These are phyloP conservation scores for Galaxea fascicularis DNA, from an alignment of 92 coral and sea anemone genomes.

Conservation along the genomic window DNA sequence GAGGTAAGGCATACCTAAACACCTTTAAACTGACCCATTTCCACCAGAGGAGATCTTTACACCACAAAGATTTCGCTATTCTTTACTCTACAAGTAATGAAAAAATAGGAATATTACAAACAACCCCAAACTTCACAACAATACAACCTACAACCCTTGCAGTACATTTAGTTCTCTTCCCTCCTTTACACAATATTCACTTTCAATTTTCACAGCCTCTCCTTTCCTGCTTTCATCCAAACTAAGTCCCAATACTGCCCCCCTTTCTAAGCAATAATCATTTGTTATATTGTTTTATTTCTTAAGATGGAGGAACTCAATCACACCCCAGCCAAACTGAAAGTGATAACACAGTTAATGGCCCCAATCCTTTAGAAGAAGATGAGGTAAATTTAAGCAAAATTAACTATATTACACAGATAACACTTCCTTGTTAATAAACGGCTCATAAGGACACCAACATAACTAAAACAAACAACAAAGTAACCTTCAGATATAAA, in stretches of 20 bases:
- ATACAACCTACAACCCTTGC: background rate
- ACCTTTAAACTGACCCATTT: too few species aligned
- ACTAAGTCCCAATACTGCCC: background rate
- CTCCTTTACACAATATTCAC: conserved; percentile 2
- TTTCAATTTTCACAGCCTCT: conserved; percentile 4
- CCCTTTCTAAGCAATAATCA: background rate
- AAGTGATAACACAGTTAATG: background rate
- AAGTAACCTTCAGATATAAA: background rate
- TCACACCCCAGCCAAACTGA: background rate
- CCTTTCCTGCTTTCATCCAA: conserved; percentile 1
- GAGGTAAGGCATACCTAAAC: too few species aligned
- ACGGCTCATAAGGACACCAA: background rate
- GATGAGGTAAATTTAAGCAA: conserved; percentile 2
- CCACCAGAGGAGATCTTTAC: background rate
- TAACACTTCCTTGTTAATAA: background rate
- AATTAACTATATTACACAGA: background rate
- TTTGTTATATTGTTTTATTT: background rate
- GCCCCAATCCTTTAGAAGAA: background rate
- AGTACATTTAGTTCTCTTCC: background rate
- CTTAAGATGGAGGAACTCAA: background rate
- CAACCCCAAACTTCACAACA: conserved; percentile 11
- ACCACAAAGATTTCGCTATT: too few species aligned
- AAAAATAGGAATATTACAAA: background rate
- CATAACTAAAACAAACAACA: background rate
- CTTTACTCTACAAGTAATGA: conserved; percentile 3